Evolutionary conservation across 1,140 invertebrate genomes (phyloP).

Genomic region (Geopemphigus sp.): DNA sequence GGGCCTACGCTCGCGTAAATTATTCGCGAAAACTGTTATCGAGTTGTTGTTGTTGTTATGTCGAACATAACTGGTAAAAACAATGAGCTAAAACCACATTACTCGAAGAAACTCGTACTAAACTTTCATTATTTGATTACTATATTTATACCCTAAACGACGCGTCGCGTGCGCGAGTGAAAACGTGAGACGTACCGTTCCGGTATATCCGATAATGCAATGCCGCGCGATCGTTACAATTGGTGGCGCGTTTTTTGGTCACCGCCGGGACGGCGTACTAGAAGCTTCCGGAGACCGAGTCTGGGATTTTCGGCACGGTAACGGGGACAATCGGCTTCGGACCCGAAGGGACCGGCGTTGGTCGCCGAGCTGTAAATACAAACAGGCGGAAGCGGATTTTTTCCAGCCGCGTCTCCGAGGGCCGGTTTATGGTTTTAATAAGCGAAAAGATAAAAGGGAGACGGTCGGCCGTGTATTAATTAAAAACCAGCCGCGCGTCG

Average conservation of each 20-base stretch:
- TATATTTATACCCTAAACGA: too few relatives aligned
- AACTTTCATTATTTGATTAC: slow-evolving; percentile 34
- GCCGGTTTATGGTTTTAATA: slow-evolving; percentile 46
- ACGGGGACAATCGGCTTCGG: neutral
- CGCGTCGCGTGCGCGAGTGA: too few relatives aligned
- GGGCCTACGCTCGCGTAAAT: neutral
- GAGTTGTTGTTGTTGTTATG: neutral
- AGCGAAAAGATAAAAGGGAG: slow-evolving; percentile 47
- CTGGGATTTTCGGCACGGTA: neutral
- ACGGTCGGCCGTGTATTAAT: slow-evolving; percentile 46
- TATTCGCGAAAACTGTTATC: slow-evolving; percentile 19
- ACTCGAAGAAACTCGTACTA: slow-evolving; percentile 26
- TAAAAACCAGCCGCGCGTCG: slow-evolving; percentile 38
- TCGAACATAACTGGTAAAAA: too few relatives aligned
- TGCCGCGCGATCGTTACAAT: too few relatives aligned
- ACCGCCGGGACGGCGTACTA: too few relatives aligned
- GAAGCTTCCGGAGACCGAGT: too few relatives aligned
- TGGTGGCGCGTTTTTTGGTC: too few relatives aligned
- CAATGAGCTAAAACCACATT: neutral
- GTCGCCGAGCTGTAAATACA: slow-evolving; percentile 20
- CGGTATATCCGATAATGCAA: too few relatives aligned
- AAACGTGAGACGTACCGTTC: too few relatives aligned
- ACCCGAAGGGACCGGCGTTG: neutral
- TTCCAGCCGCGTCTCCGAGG: neutral
- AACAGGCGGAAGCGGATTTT: slow-evolving; percentile 37